Conservation (phyloP, 2,113 vertebrate genomes). For the Sebastes fasciatus region DNA sequence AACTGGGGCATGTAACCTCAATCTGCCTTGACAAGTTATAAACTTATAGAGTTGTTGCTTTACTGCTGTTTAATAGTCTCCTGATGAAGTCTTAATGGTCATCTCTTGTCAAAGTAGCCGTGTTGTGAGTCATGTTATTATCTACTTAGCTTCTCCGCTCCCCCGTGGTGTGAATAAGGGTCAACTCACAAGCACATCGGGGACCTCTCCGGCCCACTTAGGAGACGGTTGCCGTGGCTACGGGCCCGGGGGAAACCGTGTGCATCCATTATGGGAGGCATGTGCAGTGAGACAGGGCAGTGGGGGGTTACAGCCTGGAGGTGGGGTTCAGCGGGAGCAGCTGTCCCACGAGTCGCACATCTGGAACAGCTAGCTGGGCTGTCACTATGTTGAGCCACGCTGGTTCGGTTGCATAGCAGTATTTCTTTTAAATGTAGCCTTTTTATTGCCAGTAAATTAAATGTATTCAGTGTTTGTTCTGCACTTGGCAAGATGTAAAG, state of each 20-base stretch:
- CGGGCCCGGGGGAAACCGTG: slow-evolving; percentile 51
- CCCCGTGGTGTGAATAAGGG: slow-evolving; percentile 60
- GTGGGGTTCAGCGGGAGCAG: slow-evolving; percentile 12
- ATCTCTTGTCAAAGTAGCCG: slow-evolving; percentile 13
- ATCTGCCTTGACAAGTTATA: not conserved
- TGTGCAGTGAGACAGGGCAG: slow-evolving; percentile 60
- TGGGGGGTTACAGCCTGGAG: slow-evolving; percentile 41
- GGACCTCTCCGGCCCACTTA: slow-evolving; percentile 67
- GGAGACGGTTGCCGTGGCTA: slow-evolving; percentile 74
- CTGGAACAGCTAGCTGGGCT: slow-evolving; percentile 50
- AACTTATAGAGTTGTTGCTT: not conserved
- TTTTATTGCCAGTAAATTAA: not conserved
- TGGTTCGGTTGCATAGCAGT: not conserved
- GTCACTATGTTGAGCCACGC: not conserved
- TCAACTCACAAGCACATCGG: slow-evolving; percentile 47
- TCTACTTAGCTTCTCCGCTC: slow-evolving; percentile 17
- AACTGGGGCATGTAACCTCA: not conserved
- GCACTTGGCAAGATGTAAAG: not conserved
- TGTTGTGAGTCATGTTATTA: slow-evolving; percentile 35
- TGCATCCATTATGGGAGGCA: slow-evolving; percentile 72
- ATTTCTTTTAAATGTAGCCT: not conserved
- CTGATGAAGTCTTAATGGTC: slow-evolving; percentile 45
- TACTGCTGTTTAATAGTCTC: slow-evolving; percentile 19
- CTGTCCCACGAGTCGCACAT: slow-evolving; percentile 48
- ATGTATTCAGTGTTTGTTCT: not conserved